Conservation (phyloP, 2,888 invertebrate genomes). For the Aplocera efformata region DNA sequence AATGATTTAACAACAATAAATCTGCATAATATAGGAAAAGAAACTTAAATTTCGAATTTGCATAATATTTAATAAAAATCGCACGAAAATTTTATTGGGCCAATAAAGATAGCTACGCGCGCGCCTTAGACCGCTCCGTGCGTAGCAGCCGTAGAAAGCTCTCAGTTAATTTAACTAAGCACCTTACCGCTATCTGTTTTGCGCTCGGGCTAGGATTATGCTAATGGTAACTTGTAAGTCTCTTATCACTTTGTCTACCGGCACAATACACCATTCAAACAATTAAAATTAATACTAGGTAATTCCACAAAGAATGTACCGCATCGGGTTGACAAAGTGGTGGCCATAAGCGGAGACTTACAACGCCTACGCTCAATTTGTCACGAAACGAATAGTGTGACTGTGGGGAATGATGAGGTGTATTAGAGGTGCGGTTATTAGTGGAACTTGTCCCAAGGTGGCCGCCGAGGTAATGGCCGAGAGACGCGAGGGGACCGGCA, state of each 20-base stretch:
- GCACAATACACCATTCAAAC: conserved; percentile 37
- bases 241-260: conserved; percentile 72
- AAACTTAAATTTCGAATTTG: too few species aligned
- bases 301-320: conserved; percentile 8
- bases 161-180: conserved; percentile 73
- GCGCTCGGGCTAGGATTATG: conserved; percentile 73
- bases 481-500: conserved; percentile 59
- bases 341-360: conserved; percentile 42
- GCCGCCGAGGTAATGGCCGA: conserved; percentile 55
- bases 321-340: conserved; percentile 37
- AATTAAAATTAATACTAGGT: conserved; percentile 28
- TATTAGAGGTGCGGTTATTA: conserved; percentile 53
- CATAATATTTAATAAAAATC: conserved; percentile 6
- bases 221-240: conserved; percentile 69
- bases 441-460: conserved; percentile 32
- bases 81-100: conserved; percentile 27
- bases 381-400: conserved; percentile 70
- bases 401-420: conserved; percentile 60
- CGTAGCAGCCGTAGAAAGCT: conserved; percentile 43
- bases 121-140: conserved; percentile 32
- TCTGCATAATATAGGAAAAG: too few species aligned
- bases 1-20: too few species aligned
- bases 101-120: conserved; percentile 44
- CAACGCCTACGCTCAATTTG: conserved; percentile 81
- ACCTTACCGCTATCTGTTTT: conserved; percentile 74